phyloP scores from a whole-genome alignment of 2,797 vertebrate species.

The Sebastes iracundus region DNA sequence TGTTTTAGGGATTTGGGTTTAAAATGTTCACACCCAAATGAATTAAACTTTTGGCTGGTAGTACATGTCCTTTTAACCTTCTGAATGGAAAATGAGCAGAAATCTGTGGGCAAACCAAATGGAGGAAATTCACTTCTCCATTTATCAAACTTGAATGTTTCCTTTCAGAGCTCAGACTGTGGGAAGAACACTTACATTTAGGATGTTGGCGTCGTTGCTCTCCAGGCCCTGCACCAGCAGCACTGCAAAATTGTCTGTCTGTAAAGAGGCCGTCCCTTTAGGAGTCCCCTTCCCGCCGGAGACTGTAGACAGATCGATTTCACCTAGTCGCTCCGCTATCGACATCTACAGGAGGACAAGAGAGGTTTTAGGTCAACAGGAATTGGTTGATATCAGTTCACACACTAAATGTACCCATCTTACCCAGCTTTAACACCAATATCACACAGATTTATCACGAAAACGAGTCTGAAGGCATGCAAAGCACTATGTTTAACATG shows the following conservation, averaged over 20 bases:
- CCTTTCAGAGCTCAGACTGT: background rate
- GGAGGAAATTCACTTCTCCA: background rate
- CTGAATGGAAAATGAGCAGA: background rate
- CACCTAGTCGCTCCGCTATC: slow-evolving; percentile 91
- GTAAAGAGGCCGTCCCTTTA: slow-evolving; percentile 83
- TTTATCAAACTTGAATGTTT: background rate
- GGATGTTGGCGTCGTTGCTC: slow-evolving; percentile 89
- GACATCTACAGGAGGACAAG: slow-evolving; percentile 81
- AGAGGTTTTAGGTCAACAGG: background rate
- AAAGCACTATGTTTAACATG: no score
- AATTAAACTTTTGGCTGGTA: background rate
- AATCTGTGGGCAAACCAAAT: background rate
- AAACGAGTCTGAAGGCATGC: no score
- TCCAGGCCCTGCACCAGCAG: slow-evolving; percentile 95
- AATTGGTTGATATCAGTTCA: background rate
- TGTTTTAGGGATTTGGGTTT: background rate
- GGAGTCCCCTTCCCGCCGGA: slow-evolving; percentile 71
- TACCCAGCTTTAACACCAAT: background rate
- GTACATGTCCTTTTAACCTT: background rate
- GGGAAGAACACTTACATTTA: slow-evolving; percentile 88
- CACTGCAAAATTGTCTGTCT: slow-evolving; percentile 91
- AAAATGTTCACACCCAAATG: background rate
- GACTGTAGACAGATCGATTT: slow-evolving; percentile 86
- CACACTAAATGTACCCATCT: background rate
- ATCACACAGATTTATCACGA: background rate